These are phyloP conservation scores for Polydrusus tereticollis DNA, from an alignment of 2,888 invertebrate genomes.

Conservation along the genomic window DNA sequence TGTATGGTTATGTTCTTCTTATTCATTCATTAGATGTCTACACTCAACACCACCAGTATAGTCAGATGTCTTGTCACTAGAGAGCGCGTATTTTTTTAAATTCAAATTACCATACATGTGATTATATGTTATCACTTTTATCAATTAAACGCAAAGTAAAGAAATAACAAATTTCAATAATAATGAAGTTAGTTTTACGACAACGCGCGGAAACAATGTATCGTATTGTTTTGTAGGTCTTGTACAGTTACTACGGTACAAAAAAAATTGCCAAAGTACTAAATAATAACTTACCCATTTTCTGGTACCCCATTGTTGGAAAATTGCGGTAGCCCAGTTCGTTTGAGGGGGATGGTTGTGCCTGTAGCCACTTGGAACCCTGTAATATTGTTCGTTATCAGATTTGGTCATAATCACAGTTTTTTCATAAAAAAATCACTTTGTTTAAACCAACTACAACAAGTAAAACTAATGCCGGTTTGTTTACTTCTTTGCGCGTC, in stretches of 20 bases:
- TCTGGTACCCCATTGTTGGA: constrained; percentile 50
- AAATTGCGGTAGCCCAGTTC: constrained; percentile 47
- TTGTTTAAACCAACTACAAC: constrained; percentile 28
- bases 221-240: too few relatives aligned
- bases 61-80: constrained; percentile 14
- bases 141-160: constrained; percentile 4
- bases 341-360: constrained; percentile 33
- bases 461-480: constrained; percentile 40
- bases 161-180: constrained; percentile 1
- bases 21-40: constrained; percentile 40
- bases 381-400: constrained; percentile 54
- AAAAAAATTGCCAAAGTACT: constrained; percentile 5
- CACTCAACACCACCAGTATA: constrained; percentile 10
- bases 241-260: not conserved
- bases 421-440: constrained; percentile 45
- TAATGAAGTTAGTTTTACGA: not conserved
- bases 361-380: constrained; percentile 47
- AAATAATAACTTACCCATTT: constrained; percentile 52
- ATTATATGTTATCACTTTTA: not conserved
- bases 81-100: constrained; percentile 25
- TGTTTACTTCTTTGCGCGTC: constrained; percentile 44
- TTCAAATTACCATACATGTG: not conserved
- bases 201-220: too few relatives aligned
- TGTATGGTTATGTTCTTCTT: constrained; percentile 4
- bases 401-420: constrained; percentile 53